These are phyloP conservation scores for Pedetes capensis DNA, from an alignment of 2,113 vertebrate genomes.

Conservation along the genomic window DNA sequence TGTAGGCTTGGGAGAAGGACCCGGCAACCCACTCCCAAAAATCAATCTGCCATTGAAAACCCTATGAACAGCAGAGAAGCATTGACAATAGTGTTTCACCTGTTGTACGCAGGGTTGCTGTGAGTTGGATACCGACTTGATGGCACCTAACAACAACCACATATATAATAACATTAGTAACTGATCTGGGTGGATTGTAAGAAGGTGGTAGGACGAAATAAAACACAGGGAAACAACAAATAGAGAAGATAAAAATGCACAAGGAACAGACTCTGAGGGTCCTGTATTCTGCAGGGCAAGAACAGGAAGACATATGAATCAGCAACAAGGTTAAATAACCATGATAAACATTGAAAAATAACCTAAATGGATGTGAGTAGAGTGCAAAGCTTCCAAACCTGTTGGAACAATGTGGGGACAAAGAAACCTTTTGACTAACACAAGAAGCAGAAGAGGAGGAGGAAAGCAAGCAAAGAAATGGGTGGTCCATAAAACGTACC, in stretches of 20 bases:
- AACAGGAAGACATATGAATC: not conserved
- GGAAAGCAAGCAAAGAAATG: not conserved
- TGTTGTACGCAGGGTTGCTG: too few relatives aligned
- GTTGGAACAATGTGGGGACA: not conserved
- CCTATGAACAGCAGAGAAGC: too few relatives aligned
- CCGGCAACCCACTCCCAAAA: too few relatives aligned
- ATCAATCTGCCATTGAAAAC: too few relatives aligned
- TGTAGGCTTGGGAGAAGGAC: too few relatives aligned
- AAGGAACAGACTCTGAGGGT: not conserved
- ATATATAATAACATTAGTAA: not conserved
- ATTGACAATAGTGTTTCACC: too few relatives aligned
- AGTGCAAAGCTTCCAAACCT: not conserved
- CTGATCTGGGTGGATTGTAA: not conserved
- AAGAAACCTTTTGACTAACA: not conserved
- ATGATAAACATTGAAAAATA: not conserved
- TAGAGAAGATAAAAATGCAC: not conserved
- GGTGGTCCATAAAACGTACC: not conserved
- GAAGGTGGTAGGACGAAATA: not conserved
- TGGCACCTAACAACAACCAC: too few relatives aligned
- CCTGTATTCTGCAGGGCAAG: not conserved
- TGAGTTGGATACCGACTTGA: too few relatives aligned
- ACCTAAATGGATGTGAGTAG: not conserved
- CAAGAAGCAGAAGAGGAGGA: not conserved
- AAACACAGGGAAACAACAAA: not conserved
- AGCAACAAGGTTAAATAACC: not conserved